These are phyloP conservation scores for Lasioglossum morio DNA, from an alignment of 2,888 invertebrate genomes.

Conservation along the genomic window DNA sequence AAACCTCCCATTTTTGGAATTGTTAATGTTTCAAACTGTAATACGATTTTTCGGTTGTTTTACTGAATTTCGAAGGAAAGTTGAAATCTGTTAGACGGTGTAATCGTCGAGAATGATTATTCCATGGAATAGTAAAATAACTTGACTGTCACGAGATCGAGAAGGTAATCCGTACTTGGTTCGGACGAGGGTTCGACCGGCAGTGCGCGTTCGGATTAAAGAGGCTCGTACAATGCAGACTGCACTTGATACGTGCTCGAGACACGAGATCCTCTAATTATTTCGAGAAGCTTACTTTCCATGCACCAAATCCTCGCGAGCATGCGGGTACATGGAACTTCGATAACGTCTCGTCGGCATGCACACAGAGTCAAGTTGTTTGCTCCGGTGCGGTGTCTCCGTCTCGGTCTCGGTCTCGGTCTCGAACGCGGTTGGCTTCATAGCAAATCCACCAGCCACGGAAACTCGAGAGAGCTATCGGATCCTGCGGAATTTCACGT, in stretches of 20 bases:
- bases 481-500: background rate
- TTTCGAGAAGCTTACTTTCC: constrained; percentile 24
- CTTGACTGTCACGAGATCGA: background rate
- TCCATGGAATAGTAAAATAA: background rate
- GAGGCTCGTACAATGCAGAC: constrained; percentile 1
- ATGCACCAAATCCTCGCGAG: constrained; percentile 23
- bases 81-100: too few relatives aligned
- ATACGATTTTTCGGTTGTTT: too few relatives aligned
- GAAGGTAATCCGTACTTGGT: background rate
- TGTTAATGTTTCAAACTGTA: too few relatives aligned
- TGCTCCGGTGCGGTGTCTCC: background rate
- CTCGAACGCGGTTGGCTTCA: background rate
- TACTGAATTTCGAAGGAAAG: too few relatives aligned
- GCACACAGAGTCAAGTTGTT: constrained; percentile 24
- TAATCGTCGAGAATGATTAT: background rate
- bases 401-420: too few relatives aligned
- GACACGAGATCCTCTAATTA: constrained; percentile 45
- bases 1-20: too few relatives aligned
- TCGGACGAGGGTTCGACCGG: background rate
- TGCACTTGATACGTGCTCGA: constrained; percentile 18
- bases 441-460: background rate
- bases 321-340: constrained; percentile 15
- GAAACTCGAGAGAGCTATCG: constrained; percentile 14
- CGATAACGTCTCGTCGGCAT: constrained; percentile 39
- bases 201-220: background rate